Conservation (phyloP, 1,140 invertebrate species). For the Hermetia illucens region DNA sequence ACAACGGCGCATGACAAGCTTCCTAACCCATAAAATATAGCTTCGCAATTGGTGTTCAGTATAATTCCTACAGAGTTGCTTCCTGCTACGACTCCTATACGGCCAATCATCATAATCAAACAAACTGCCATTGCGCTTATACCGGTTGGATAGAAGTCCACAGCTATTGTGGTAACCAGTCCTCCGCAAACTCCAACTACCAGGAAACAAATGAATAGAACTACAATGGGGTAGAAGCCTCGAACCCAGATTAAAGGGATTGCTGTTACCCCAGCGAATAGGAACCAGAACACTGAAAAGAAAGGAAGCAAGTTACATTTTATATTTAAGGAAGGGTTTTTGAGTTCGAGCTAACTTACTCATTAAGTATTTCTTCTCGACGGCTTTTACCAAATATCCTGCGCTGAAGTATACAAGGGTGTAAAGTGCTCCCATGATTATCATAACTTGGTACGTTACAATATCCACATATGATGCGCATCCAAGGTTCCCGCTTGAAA, state of each 20-base stretch:
- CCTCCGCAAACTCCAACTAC: constrained; percentile 16
- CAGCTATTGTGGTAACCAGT: constrained; percentile 17
- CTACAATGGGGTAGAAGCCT: constrained; percentile 11
- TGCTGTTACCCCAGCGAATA: constrained; percentile 11
- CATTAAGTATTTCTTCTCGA: constrained; percentile 21
- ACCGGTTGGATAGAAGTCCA: constrained; percentile 24
- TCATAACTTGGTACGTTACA: constrained; percentile 13
- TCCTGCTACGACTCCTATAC: constrained; percentile 15
- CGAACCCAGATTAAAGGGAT: constrained; percentile 15
- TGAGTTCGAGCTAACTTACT: constrained; percentile 13
- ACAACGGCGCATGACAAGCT: no score
- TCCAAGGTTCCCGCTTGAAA: constrained; percentile 4
- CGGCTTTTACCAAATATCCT: constrained; percentile 20
- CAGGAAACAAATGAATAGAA: constrained; percentile 13
- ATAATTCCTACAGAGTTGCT: constrained; percentile 11
- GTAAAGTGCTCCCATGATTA: constrained; percentile 19
- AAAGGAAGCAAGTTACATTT: not conserved
- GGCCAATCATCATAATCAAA: constrained; percentile 18
- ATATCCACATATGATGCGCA: constrained; percentile 9
- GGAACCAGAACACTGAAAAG: constrained; percentile 17
- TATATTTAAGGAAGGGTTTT: not conserved
- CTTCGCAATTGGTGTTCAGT: constrained; percentile 9
- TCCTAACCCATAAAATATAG: constrained; percentile 8
- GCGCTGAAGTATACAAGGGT: constrained; percentile 19
- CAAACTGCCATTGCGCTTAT: constrained; percentile 22